These are phyloP conservation scores for Pseudolycoriella hygida DNA, from an alignment of 2,888 invertebrate species.

Conservation along the genomic window DNA sequence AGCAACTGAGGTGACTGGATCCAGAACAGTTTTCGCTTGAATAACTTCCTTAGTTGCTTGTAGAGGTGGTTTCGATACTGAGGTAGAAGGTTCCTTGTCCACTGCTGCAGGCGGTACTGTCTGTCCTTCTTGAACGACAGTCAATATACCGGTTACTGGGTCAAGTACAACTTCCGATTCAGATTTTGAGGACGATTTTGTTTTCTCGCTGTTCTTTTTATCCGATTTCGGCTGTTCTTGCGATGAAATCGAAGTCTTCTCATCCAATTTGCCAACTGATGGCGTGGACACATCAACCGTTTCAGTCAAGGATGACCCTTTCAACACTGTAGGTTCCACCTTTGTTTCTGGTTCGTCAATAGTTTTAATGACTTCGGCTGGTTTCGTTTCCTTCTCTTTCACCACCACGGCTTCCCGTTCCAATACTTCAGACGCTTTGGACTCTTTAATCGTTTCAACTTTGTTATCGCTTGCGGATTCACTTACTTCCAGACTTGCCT, in stretches of 20 bases:
- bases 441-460: no score
- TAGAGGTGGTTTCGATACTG: not conserved
- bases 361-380: no score
- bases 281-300: no score
- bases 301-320: no score
- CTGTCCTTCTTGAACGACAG: slow-evolving; percentile 49
- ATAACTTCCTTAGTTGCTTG: not conserved
- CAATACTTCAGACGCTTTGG: no score
- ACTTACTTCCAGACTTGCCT: not conserved
- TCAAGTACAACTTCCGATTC: slow-evolving; percentile 52
- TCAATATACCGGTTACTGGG: slow-evolving; percentile 54
- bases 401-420: no score
- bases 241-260: no score
- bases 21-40: not conserved
- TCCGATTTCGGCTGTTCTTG: not conserved
- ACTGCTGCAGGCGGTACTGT: not conserved
- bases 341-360: no score
- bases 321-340: no score
- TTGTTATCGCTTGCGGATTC: no score
- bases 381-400: no score
- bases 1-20: slow-evolving; percentile 10
- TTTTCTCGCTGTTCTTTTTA: not conserved
- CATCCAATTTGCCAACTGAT: not conserved
- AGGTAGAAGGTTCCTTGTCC: not conserved
- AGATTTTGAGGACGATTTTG: slow-evolving; percentile 19